Evolutionary conservation across 64 coral and sea anemone genomes (phyloP).

Genomic region (Montipora foliosa): DNA sequence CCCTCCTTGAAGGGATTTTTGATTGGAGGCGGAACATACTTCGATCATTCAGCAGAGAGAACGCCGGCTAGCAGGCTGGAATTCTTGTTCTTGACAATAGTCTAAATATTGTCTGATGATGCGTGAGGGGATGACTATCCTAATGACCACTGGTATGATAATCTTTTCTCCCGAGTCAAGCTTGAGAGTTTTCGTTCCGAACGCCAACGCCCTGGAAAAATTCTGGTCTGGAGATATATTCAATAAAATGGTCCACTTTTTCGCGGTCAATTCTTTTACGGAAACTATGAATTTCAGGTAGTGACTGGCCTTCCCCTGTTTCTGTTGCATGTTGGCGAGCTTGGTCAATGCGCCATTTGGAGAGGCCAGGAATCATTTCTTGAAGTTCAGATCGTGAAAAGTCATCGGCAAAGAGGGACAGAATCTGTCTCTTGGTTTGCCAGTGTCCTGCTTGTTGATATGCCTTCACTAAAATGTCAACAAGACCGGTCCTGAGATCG

Average conservation of each 20-base stretch:
- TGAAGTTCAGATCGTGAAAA: slow-evolving; percentile 16
- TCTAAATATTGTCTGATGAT: slow-evolving; percentile 57
- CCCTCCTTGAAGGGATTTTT: slow-evolving; percentile 76
- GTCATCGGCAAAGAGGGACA: slow-evolving; percentile 39
- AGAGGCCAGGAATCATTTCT: slow-evolving; percentile 20
- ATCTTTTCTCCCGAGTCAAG: slow-evolving; percentile 43
- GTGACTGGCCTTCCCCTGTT: slow-evolving; percentile 15
- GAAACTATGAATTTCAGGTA: not conserved
- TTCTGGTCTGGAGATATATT: slow-evolving; percentile 26
- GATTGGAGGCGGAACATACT: slow-evolving; percentile 49
- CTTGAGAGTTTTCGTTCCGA: slow-evolving; percentile 39
- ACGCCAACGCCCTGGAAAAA: slow-evolving; percentile 41
- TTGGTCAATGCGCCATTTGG: slow-evolving; percentile 51
- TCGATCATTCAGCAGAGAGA: slow-evolving; percentile 64
- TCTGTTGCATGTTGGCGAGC: slow-evolving; percentile 44
- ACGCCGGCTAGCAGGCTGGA: slow-evolving; percentile 38
- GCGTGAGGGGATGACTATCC: slow-evolving; percentile 52
- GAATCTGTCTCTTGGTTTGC: slow-evolving; percentile 40
- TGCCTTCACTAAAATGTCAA: not conserved
- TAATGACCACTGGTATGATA: slow-evolving; percentile 51
- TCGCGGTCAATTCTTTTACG: not conserved
- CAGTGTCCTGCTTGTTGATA: slow-evolving; percentile 3
- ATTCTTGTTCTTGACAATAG: slow-evolving; percentile 64
- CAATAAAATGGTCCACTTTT: slow-evolving; percentile 33
- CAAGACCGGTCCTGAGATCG: no score